phyloP scores from a whole-genome alignment of 1,140 invertebrate species.

The Mizuhopecten yessoensis region DNA sequence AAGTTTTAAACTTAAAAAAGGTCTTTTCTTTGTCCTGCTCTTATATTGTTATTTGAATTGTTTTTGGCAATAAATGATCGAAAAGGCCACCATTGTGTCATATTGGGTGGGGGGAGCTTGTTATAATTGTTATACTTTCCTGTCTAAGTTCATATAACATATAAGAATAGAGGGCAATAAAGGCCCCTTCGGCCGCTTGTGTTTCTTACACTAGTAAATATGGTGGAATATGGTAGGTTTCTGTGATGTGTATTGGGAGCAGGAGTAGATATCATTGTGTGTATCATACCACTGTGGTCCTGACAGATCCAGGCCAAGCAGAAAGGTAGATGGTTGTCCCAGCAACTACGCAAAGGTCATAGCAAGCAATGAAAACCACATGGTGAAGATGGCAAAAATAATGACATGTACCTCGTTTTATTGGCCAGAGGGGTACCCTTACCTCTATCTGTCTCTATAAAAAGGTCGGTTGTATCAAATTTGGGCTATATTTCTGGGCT shows the following conservation, averaged over 20 bases:
- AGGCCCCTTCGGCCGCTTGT: background rate
- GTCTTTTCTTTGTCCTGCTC: too few species aligned
- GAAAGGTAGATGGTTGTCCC: conserved; percentile 31
- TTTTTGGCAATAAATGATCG: too few species aligned
- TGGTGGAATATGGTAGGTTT: background rate
- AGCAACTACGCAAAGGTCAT: background rate
- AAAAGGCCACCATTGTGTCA: too few species aligned
- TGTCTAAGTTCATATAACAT: too few species aligned
- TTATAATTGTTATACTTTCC: too few species aligned
- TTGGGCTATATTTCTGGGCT: background rate
- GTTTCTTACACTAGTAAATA: background rate
- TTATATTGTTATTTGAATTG: too few species aligned
- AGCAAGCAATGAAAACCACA: conserved; percentile 23
- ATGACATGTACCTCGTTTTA: background rate
- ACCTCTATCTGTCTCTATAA: background rate
- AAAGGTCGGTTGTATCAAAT: background rate
- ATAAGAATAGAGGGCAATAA: background rate
- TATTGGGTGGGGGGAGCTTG: too few species aligned
- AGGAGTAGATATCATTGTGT: background rate
- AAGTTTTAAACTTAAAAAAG: too few species aligned
- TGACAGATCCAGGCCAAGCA: conserved; percentile 25
- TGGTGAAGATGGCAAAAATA: conserved; percentile 11
- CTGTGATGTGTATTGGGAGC: background rate
- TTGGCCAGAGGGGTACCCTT: background rate
- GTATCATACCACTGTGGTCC: background rate